Base-by-base conservation (phyloP, 35 echinoderm and acorn worm species). In the Ptychodera flava region DNA sequence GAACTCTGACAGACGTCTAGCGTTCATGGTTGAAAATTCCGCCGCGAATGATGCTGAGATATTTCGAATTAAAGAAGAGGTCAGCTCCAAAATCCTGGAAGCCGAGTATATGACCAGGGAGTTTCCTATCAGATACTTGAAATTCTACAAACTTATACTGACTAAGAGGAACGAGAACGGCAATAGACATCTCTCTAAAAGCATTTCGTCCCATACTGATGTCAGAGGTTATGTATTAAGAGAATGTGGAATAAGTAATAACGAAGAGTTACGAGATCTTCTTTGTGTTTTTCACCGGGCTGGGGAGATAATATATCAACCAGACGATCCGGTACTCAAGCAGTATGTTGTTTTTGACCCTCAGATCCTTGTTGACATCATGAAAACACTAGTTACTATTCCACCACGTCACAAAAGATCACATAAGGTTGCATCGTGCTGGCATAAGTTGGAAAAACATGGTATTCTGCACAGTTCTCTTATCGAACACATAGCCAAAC, bases 1-100 rank as follows among this genome's bases (percentile, higher is more conserved):
- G 29, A 89, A 89, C 33, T 64, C 45, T 22, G 32, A 81, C 29
- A 36, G 83, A 64, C 30, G 35, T n/a, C 87, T 45, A 16, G 0
- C 83, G 36, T 89, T 82, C 34, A 32, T 53, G 1, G 80, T 89
- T 16, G 87, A 89, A 64, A 89, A 89, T 32, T 89, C 87, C 31
- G 36, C 33, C 28, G 29, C 28, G 2, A 52, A 82, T 30, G 87
- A 89, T 76, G 29, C 81, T 53, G 38, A 89, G 30, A n/a, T n/a
- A n/a, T n/a, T n/a, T n/a, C n/a, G n/a, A n/a, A n/a, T n/a, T n/a
- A 22, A 6, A 6, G 45, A 64, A 64, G 22, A 64, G 6, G 6
- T 12, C 22, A 6, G 45, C 6, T 52, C 45, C 16, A n/a, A 76
- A 0, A 30, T 82, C 12, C 37, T 89, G 31, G 53, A 82, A 27